Percentiles rank a stretch among this genome's conserved stretches.
Conservation (phyloP, 2,113 vertebrate species). For the Shinisaurus crocodilurus region DNA sequence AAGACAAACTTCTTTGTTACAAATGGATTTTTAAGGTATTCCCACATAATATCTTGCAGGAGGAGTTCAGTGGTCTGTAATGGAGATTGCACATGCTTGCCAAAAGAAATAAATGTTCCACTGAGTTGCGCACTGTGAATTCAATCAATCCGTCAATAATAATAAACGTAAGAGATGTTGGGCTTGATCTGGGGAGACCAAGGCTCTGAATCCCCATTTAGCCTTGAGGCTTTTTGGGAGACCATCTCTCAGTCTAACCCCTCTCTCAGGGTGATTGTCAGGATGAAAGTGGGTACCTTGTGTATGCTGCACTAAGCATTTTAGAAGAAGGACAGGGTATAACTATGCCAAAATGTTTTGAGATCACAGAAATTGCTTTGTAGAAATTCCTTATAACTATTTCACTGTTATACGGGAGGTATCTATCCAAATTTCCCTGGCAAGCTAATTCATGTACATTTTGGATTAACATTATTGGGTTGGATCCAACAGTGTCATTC, state of each 20-base stretch:
- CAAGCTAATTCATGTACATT: conserved; percentile 31
- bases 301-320: neutral
- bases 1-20: neutral
- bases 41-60: neutral
- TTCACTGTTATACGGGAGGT: conserved; percentile 23
- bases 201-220: neutral
- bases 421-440: conserved; percentile 18
- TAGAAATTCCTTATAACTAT: conserved; percentile 14
- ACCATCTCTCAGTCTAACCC: neutral
- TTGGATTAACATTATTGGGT: conserved; percentile 11
- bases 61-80: conserved; percentile 29
- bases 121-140: neutral
- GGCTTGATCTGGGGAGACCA: neutral
- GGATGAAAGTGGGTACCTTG: neutral
- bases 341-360: neutral
- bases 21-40: neutral
- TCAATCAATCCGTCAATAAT: neutral
- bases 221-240: neutral
- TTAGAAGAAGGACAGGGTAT: neutral
- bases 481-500: too few species aligned
- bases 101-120: neutral
- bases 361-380: neutral
- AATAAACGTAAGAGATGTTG: neutral
- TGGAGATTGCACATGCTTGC: neutral
- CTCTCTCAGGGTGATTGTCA: neutral